Base-by-base conservation (phyloP, 2,113 vertebrate genomes). In the Oenanthe oenanthe region DNA sequence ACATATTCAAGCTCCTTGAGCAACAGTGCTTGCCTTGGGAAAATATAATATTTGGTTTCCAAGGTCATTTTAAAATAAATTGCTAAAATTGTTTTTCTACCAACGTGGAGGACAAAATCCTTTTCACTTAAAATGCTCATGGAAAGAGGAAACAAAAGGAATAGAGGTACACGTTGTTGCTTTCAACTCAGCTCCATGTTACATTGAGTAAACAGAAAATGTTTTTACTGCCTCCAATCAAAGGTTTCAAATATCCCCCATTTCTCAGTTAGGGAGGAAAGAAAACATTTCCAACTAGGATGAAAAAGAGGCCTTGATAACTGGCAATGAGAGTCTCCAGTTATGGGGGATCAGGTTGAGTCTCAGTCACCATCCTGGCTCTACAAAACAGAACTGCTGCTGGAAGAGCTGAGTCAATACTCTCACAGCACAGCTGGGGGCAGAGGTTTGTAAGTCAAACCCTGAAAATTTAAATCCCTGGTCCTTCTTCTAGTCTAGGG, bases 1-100 rank as follows among this genome's bases (percentile, higher is more conserved):
- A 82, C 83, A 87, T 94, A 92, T 91, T 89, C 90, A 90, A 94
- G 65, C 58, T 95, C 29, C 76, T 94, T 83, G 81, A 95, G 58
- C 65, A 75, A 76, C 93, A 88, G n/a, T 62, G 63, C 76, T 85
- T 92, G 57, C 58, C 54, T 95, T 76, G 70, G 74, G 36, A 95
- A 95, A 91, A 85, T 58, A 61, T 17, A 92, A 76, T 75, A 48
- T 77, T 82, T 89, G 17, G 53, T 85, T 90, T 95, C 84, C 38
- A 82, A 92, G 71, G 61, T 91, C 40, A 75, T 54, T 83, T 91
- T 68, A 9, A 94, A 96, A 92, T 72, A 91, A 93, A 80, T 92
- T 83, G 76, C 26, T 82, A 76, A 82, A 90, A 80, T 84, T 93
- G 12, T 62, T 96, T 95, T 87, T 88, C 43, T 90, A 48, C 73